Evolutionary conservation across 2,888 invertebrate species (phyloP).

Genomic region (Meteorus colon): DNA sequence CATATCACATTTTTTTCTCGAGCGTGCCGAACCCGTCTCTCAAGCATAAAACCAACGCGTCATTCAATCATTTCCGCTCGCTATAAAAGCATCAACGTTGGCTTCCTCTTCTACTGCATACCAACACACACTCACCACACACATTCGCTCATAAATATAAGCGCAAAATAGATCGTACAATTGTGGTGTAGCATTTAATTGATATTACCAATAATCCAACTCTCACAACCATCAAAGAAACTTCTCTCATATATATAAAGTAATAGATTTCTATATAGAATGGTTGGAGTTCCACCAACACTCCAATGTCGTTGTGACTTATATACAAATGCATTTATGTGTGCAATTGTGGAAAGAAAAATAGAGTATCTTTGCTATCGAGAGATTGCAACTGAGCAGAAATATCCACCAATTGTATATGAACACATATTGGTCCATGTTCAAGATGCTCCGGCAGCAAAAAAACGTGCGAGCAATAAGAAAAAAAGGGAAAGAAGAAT

Average conservation of each 20-base stretch:
- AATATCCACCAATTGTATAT: too few species aligned
- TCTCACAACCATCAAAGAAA: neutral
- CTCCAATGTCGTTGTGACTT: neutral
- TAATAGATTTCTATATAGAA: neutral
- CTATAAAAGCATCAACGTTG: neutral
- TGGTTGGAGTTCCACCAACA: conserved; percentile 3
- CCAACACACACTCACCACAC: too few species aligned
- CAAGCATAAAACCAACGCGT: neutral
- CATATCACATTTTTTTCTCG: neutral
- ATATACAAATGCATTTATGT: neutral
- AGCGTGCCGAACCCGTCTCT: neutral
- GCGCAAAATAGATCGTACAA: neutral
- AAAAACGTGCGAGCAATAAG: neutral
- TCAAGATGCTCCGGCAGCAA: neutral
- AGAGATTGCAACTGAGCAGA: neutral
- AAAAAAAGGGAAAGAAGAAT: neutral
- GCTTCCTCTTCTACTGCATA: too few species aligned
- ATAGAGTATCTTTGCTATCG: neutral
- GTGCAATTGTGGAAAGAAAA: neutral
- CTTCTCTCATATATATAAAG: neutral
- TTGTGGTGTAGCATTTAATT: conserved; percentile 11
- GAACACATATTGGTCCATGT: neutral
- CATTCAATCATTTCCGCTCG: neutral
- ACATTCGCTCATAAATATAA: neutral
- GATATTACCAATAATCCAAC: neutral